Evolutionary conservation across 2,797 vertebrate species (phyloP).

Genomic region (Sebastes itinus): DNA sequence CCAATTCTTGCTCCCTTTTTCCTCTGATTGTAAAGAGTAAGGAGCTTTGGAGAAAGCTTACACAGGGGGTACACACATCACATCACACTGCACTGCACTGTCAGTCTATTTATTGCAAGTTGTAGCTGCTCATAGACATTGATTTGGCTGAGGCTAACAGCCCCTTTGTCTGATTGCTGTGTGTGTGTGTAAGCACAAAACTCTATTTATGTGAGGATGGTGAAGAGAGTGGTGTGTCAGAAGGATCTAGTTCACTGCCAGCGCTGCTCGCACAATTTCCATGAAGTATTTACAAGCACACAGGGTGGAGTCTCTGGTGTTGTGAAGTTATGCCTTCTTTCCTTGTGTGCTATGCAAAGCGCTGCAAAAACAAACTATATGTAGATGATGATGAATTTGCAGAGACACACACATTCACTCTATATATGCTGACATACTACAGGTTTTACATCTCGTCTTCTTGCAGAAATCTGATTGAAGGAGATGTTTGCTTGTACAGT

Average conservation of each 20-base stretch:
- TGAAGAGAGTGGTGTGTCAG: background rate
- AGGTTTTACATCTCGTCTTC: background rate
- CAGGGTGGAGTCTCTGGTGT: background rate
- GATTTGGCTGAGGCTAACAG: slow-evolving; percentile 6
- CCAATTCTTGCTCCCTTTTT: background rate
- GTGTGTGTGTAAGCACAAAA: slow-evolving; percentile 22
- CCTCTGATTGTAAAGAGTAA: background rate
- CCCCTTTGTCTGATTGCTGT: slow-evolving; percentile 29
- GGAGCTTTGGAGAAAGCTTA: background rate
- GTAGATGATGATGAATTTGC: background rate
- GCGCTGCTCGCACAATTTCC: slow-evolving; percentile 16
- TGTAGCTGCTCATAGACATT: slow-evolving; percentile 16
- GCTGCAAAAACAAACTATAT: background rate
- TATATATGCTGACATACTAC: background rate
- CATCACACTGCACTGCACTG: slow-evolving; percentile 3
- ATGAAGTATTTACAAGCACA: slow-evolving; percentile 61
- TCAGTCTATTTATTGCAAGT: slow-evolving; percentile 12
- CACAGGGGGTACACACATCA: background rate
- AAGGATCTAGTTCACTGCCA: slow-evolving; percentile 18
- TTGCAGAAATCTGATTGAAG: slow-evolving; percentile 1
- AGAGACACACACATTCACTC: background rate
- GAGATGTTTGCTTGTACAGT: background rate
- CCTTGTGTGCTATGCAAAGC: background rate
- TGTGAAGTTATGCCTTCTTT: background rate
- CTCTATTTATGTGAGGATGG: slow-evolving; percentile 5